A percentile compares a stretch with the other conserved stretches of the same genome.
Evolutionary conservation across 2,888 invertebrate species (phyloP).

Genomic region (Pheosia tremula): DNA sequence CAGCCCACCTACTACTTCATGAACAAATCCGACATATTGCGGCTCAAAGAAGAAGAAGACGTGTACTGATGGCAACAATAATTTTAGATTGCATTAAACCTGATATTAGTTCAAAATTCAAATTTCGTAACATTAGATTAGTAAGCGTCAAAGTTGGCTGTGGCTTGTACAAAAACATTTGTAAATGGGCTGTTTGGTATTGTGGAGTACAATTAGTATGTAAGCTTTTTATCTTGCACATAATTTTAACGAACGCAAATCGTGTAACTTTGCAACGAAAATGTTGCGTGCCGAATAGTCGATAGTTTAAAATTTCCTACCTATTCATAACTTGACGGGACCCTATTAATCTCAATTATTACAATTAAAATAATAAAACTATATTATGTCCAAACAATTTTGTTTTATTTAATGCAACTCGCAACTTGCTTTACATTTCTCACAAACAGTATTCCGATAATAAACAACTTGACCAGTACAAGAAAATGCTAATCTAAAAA

Average conservation of each 20-base stretch:
- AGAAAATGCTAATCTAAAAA: constrained; percentile 59
- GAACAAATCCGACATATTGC: constrained; percentile 94
- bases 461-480: constrained; percentile 39
- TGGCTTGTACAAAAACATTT: constrained; percentile 42
- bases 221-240: constrained; percentile 58
- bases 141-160: constrained; percentile 39
- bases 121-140: neutral
- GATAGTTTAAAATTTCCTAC: constrained; percentile 31
- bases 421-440: constrained; percentile 26
- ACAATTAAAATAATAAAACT: constrained; percentile 37
- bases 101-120: neutral
- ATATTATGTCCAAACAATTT: constrained; percentile 33
- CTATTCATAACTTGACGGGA: constrained; percentile 58
- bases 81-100: constrained; percentile 1
- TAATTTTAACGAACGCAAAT: constrained; percentile 41
- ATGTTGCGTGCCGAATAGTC: constrained; percentile 53
- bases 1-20: constrained; percentile 97
- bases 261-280: constrained; percentile 20
- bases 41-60: constrained; percentile 93
- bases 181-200: constrained; percentile 34
- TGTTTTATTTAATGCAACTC: constrained; percentile 54
- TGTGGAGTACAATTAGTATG: constrained; percentile 28
- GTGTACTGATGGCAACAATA: constrained; percentile 67
- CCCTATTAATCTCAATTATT: constrained; percentile 51
- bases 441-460: constrained; percentile 35